Evolutionary conservation across 2,113 vertebrate genomes (phyloP).

Genomic region (Prunella himalayana): DNA sequence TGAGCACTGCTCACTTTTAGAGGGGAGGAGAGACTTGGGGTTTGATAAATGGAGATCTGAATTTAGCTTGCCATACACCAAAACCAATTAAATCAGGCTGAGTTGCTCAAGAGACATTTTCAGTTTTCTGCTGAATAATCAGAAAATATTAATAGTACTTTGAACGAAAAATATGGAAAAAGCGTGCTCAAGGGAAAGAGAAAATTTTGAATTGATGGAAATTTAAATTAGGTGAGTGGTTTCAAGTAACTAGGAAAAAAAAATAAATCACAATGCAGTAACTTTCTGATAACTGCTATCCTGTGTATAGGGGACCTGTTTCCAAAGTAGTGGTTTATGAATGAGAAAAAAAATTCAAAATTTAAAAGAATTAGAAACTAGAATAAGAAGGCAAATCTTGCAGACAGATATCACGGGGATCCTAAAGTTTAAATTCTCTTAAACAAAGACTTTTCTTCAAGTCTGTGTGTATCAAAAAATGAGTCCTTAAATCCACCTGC

Average conservation of each 20-base stretch:
- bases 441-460: background rate
- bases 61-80: slow-evolving; percentile 42
- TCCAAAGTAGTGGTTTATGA: background rate
- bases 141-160: slow-evolving; percentile 60
- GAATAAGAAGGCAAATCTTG: background rate
- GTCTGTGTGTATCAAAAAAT: background rate
- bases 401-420: background rate
- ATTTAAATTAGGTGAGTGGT: background rate
- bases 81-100: slow-evolving; percentile 63
- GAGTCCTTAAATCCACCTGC: background rate
- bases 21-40: background rate
- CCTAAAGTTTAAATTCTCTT: background rate
- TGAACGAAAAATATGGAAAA: background rate
- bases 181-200: background rate
- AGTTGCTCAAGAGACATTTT: slow-evolving; percentile 27
- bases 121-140: slow-evolving; percentile 59
- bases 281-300: background rate
- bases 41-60: slow-evolving; percentile 53
- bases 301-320: background rate
- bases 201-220: slow-evolving; percentile 29
- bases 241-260: background rate
- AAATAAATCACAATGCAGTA: background rate
- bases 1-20: background rate
- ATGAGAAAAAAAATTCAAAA: background rate
- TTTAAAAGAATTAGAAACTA: background rate